Evolutionary conservation across 2,888 invertebrate species (phyloP), one percentile per base, ranked within the genome.

Genomic region (Patella caerulea): DNA sequence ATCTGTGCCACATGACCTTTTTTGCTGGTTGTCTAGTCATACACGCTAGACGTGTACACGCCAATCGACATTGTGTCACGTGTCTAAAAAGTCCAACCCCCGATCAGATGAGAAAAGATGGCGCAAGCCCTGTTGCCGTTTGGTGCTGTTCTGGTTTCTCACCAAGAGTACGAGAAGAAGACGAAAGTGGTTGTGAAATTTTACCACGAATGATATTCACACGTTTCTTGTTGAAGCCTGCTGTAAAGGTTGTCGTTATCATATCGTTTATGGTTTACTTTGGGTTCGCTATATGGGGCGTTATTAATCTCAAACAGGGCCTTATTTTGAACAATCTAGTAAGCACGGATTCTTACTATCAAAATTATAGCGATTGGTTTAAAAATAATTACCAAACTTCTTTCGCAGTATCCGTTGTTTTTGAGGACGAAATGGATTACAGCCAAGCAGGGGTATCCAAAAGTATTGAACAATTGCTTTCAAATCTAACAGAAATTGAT

Each of bases 71-170:
- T 75, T 83, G 83, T 45, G 53, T 82, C 71, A 78, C 83, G n/a
- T 84, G 83, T 69, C 75, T 75, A 15, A 72, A 71, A 69, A 82
- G 80, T 15, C 78, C 74, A 12, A 79, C 84, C 2, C 76, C 78
- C 4, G 80, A 81, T 11, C 79, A 85, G 34, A 76, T 81, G 75
- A 76, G 74, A 71, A 75, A 80, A 9, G 76, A 78, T 3, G 74
- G 76, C 0, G 71, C 70, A 4, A 71, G 79, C 9, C 52, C 5
- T 15, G 71, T 56, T 29, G 34, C 24, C 5, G 65, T 80, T 2
- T 78, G 80, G 7, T 96, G 87, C 70, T 87, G 84, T 76, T 74
- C 80, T 11, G 86, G 86, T 9, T 65, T 78, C 9, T 74, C 80
- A 17, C 84, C 86, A 3, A 78, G 52, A 17, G 55, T 76, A 9